Base-by-base conservation (phyloP, 1,140 invertebrate species). In the Chrysopa pallens region DNA sequence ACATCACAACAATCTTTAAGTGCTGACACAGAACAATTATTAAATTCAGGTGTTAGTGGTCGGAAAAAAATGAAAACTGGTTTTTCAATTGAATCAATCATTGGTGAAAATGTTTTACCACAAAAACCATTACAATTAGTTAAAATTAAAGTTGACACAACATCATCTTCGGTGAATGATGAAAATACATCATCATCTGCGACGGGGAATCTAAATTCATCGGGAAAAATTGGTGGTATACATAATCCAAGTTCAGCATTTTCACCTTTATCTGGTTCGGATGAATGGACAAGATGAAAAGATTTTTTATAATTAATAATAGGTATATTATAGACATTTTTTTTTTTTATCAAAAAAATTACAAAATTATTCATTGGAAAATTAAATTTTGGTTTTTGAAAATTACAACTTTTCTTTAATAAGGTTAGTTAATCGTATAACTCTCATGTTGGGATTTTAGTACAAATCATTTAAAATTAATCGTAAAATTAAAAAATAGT, bases 251-350 rank as follows among this genome's bases (percentile, higher is more conserved):
- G 52, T 29, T 59, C 57, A 8, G 57, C 58, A 1, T 59, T 59
- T 47, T 54, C 56, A 11, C 56, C 57, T 4, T 31, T 60, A n/a
- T 50, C 54, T 0, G 42, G 43, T 4, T 42, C 47, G 7, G 58
- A 60, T 8, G 58, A 60, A 36, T 60, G 58, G 58, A 55, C 52
- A 4, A 60, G 58, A 48, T 60, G 58, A 60, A 55, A 43, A 7
- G 8, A 33, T 33, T 11, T 33, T 12, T 11, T 33, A 11, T 33
- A 9, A 12, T 11, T 33, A 12, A 33, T 12, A 33, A 33, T 12
- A 12, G n/a, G n/a, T 11, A 33, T 33, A 33, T 4, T 33, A 6
- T 11, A 33, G 8, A 33, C 31, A 4, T 33, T 33, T 33, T 33
- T 11, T 33, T 33, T n/a, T n/a, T n/a, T n/a, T n/a, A n/a, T n/a